Conservation (phyloP, 2,888 invertebrate genomes). For the Leptopilina syphax region DNA sequence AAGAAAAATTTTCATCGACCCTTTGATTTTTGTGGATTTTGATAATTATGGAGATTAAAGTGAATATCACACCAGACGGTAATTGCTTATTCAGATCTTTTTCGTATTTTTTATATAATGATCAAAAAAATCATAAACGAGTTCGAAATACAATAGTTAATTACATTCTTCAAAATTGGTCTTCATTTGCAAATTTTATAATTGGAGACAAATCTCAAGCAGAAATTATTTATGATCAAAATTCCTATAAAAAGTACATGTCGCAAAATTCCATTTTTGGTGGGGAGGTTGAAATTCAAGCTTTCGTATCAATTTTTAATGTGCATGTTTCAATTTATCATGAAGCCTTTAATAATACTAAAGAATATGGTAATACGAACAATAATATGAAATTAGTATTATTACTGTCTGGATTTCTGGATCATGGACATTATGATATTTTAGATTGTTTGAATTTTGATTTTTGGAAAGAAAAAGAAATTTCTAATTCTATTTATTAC, state of each 20-base stretch:
- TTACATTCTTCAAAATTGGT: neutral
- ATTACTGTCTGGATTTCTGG: neutral
- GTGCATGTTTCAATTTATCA: neutral
- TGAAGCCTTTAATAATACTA: neutral
- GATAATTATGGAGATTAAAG: neutral
- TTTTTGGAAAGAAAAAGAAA: neutral
- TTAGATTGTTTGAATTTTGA: neutral
- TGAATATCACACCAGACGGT: neutral
- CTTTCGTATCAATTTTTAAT: neutral
- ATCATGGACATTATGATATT: neutral
- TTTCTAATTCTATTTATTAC: neutral
- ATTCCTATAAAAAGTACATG: neutral
- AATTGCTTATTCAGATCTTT: constrained; percentile 4
- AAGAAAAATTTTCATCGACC: no score
- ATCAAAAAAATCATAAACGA: neutral
- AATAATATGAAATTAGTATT: neutral
- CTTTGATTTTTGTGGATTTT: no score
- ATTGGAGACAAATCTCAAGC: neutral
- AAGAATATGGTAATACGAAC: neutral
- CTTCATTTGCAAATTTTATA: neutral
- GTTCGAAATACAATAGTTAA: neutral
- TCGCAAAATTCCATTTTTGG: neutral
- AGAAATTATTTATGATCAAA: neutral
- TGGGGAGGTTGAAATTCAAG: neutral
- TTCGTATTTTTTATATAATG: neutral